These are phyloP conservation scores for Rhincodon typus DNA, from an alignment of 2,797 vertebrate species.

Conservation along the genomic window DNA sequence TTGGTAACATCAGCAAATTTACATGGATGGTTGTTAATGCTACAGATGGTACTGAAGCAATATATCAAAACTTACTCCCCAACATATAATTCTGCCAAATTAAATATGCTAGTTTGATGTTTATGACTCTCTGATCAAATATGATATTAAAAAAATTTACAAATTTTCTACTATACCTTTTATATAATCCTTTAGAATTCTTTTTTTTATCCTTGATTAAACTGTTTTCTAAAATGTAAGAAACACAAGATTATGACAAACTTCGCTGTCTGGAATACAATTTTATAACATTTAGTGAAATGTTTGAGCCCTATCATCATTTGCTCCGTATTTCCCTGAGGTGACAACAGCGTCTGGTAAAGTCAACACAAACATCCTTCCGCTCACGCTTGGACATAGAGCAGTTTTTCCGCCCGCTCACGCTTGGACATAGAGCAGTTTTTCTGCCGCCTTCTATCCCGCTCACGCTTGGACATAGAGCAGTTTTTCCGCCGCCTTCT, in stretches of 20 bases:
- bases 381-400: too few relatives aligned
- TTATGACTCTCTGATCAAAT: neutral
- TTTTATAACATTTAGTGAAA: slow-evolving; percentile 9
- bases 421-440: too few relatives aligned
- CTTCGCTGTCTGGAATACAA: neutral
- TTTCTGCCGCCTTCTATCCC: too few relatives aligned
- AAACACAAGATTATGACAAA: neutral
- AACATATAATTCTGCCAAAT: neutral
- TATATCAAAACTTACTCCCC: neutral
- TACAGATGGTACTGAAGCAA: neutral
- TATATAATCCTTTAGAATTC: neutral
- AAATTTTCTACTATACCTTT: neutral
- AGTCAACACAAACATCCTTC: neutral
- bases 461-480: too few relatives aligned
- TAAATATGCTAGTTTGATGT: neutral
- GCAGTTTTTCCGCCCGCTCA: too few relatives aligned
- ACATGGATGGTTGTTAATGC: neutral
- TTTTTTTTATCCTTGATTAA: neutral
- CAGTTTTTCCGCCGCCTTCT: too few relatives aligned
- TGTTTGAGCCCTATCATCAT: neutral
- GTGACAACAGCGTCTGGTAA: neutral
- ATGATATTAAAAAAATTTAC: neutral
- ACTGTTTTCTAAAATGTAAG: neutral
- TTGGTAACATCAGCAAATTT: neutral
- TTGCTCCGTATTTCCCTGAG: neutral